Base-by-base conservation (phyloP, 2,797 vertebrate species). In the Brachyalestes nurse region DNA sequence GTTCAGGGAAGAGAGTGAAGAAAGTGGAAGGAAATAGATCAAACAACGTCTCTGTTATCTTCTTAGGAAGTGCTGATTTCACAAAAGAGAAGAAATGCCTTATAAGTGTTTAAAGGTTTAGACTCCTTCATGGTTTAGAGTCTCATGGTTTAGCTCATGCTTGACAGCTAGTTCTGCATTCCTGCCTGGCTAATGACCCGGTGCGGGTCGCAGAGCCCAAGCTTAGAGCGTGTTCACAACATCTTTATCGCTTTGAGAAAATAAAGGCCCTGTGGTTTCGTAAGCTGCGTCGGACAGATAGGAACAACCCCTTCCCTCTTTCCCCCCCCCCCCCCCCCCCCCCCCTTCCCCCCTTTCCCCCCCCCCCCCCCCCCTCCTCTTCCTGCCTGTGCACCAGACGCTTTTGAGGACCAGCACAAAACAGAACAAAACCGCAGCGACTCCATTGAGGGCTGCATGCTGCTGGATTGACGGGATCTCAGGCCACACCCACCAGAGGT, bases 401-500 rank as follows among this genome's bases (percentile, higher is more conserved):
- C 81, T 83, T 86, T 86, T 84, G 71, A 82, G 75, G 47, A 72
- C 47, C 82, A 62, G 55, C 71, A 82, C 83, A 80, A 87, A 86
- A 77, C 75, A 60, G 75, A 79, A 84, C 60, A 72, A 82, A 86
- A 84, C 83, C 57, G 66, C 72, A 40, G 82, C 80, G 66, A 80
- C 81, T 83, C 83, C 79, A 83, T 86, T 87, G 86, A 69, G 78
- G 84, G 82, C 71, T 23, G 57, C 78, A 77, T 65, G 79, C 79
- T 80, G 83, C 78, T 82, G 74, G 84, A 87, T 86, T 81, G 84
- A 83, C 74, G 55, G 86, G 80, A 80, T 80, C 75, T 79, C 83
- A 83, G 77, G 79, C 83, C 82, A 83, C 79, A 42, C 84, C 86
- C 74, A 77, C 55, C 79, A 84, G 83, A 87, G 86, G 86, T 87